A percentile compares a stretch with the other conserved stretches of the same genome.
phyloP scores from a whole-genome alignment of 2,113 vertebrate genomes.

The Callipepla californica region DNA sequence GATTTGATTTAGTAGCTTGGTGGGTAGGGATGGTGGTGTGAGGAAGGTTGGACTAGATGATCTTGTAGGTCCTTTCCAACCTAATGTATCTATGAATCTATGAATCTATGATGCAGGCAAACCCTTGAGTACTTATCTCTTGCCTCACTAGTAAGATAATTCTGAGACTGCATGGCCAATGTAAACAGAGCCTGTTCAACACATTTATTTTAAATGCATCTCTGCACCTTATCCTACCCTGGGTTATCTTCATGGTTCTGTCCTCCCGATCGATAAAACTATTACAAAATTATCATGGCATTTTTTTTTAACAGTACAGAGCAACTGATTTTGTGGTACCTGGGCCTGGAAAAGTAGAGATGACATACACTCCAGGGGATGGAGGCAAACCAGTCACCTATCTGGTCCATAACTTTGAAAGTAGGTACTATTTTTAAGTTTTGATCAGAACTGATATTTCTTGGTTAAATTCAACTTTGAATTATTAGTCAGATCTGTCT shows the following conservation, averaged over 20 bases:
- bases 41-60: no score
- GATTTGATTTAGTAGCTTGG: no score
- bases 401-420: conserved; percentile 89
- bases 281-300: not conserved
- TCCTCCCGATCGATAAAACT: not conserved
- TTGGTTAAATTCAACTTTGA: not conserved
- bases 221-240: not conserved
- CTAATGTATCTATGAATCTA: no score
- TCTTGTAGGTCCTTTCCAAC: no score
- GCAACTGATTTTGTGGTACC: conserved; percentile 98
- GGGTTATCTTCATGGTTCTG: not conserved
- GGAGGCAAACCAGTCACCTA: conserved; percentile 86
- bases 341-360: conserved; percentile 93
- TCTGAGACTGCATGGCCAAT: not conserved
- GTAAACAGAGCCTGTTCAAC: not conserved
- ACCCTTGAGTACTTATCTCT: not conserved
- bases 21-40: no score
- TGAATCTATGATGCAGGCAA: not conserved
- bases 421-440: conserved; percentile 75
- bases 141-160: not conserved
- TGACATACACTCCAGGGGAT: conserved; percentile 87
- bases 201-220: not conserved
- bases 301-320: conserved; percentile 86
- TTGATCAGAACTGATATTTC: not conserved
- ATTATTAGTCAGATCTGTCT: not conserved